These are phyloP conservation scores for Torymus aiolomorphi DNA, from an alignment of 2,888 invertebrate species.

Conservation along the genomic window DNA sequence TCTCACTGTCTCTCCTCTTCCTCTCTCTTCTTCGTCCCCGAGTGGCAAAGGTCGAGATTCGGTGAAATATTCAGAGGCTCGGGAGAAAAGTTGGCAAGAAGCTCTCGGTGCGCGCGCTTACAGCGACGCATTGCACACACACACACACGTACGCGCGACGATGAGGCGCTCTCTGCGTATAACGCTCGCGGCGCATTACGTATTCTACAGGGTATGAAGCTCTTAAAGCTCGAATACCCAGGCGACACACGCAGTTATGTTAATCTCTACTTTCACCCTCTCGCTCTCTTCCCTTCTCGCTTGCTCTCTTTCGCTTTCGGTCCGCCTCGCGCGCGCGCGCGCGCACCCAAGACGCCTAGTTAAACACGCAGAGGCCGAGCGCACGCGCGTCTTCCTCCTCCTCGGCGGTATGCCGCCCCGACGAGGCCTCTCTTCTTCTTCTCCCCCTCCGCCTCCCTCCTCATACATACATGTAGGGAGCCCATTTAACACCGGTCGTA, in stretches of 20 bases:
- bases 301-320: too few species aligned
- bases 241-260: slow-evolving; percentile 63
- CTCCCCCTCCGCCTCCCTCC: neutral
- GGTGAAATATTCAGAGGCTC: slow-evolving; percentile 52
- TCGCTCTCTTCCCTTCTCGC: slow-evolving; percentile 13
- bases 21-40: too few species aligned
- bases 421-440: neutral
- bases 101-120: neutral
- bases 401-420: too few species aligned
- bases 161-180: neutral
- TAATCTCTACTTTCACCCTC: slow-evolving; percentile 56
- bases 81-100: slow-evolving; percentile 43
- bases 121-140: too few species aligned
- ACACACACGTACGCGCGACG: neutral
- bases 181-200: slow-evolving; percentile 55
- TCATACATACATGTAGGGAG: slow-evolving; percentile 11
- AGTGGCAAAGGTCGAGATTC: slow-evolving; percentile 42
- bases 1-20: too few species aligned
- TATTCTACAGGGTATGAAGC: slow-evolving; percentile 60
- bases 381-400: too few species aligned
- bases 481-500: slow-evolving; percentile 17
- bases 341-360: too few species aligned
- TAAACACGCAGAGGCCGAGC: too few species aligned
- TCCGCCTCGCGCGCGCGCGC: neutral
- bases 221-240: slow-evolving; percentile 61